Evolutionary conservation across 1,140 invertebrate genomes (phyloP), one percentile per base, ranked within the genome.

Genomic region (Phenacoccus solenopsis): DNA sequence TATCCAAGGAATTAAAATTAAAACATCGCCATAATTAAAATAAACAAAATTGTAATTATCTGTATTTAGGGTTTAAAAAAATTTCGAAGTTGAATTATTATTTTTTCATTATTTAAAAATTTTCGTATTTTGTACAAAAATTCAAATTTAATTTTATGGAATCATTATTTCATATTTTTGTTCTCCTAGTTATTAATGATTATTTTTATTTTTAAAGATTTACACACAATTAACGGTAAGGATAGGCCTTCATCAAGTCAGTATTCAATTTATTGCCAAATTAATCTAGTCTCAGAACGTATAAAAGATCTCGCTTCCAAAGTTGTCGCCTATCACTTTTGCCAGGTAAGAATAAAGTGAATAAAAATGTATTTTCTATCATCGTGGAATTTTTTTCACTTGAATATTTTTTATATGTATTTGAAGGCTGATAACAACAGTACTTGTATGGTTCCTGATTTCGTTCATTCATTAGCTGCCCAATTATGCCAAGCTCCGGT

Each of bases 261-360:
- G 70, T 38, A 72, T 77, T 70, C 76, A 75, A 76, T 79, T 69
- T 80, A 80, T 73, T 79, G 78, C 72, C 79, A 80, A 38, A 73
- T 74, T 20, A 77, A 76, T 75, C 75, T 80, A 73, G 77, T 79
- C 67, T 80, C 78, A 12, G 82, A 82, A 71, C 79, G 74, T 76
- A 77, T 84, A 70, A 80, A 81, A 67, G 84, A 85, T 57, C 77
- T 96, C 38, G 90, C 92, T 1, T 88, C 87, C 0, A 87, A 90
- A 77, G 87, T 98, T 28, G 93, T 96, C 10, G 94, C 91, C 28
- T 96, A 95, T 80, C 94, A 97, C 78, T 94, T 96, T 76, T 97
- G 94, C 77, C 91, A 91, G 76, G 77, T 79, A 72, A 69, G 71
- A 32, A 49, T n/a, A n/a, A n/a, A n/a, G n/a, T n/a, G n/a, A n/a